Percentiles rank a stretch among this genome's conserved stretches.
phyloP scores from a whole-genome alignment of 2,888 invertebrate species.

The Morpho achilles region DNA sequence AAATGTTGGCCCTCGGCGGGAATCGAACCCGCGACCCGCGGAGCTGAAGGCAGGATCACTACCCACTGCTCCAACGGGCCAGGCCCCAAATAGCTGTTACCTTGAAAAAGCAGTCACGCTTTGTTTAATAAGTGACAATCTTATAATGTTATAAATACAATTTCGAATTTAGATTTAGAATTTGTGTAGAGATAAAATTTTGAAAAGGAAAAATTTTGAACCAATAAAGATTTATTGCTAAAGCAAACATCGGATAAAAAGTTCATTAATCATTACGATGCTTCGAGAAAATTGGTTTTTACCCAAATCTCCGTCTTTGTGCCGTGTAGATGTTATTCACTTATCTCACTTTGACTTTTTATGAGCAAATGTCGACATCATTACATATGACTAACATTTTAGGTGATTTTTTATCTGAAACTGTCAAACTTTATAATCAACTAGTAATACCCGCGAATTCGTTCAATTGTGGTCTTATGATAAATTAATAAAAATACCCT shows the following conservation, averaged over 20 bases:
- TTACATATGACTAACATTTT: not conserved
- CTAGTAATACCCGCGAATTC: too few relatives aligned
- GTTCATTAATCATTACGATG: conserved; percentile 10
- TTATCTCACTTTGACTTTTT: conserved; percentile 1
- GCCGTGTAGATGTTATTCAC: conserved; percentile 1
- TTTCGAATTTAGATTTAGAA: too few relatives aligned
- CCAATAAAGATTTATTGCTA: conserved; percentile 9
- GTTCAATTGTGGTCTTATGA: too few relatives aligned
- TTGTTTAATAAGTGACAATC: too few relatives aligned
- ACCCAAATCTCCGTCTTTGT: not conserved
- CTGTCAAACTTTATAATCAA: not conserved
- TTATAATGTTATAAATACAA: too few relatives aligned
- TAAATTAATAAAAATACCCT: too few relatives aligned
- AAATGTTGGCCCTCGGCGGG: too few relatives aligned
- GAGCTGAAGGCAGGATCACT: too few relatives aligned
- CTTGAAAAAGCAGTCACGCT: too few relatives aligned
- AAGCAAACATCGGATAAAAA: conserved; percentile 1
- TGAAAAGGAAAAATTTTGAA: not conserved
- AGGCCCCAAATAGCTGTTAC: too few relatives aligned
- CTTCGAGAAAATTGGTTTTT: conserved; percentile 11
- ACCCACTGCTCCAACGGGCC: too few relatives aligned
- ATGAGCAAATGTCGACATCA: conserved; percentile 1
- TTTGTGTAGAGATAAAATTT: conserved; percentile 1
- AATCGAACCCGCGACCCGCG: too few relatives aligned
- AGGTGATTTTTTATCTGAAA: not conserved